These are phyloP conservation scores for Chloromyia formosa DNA, from an alignment of 2,888 invertebrate species.

Conservation along the genomic window DNA sequence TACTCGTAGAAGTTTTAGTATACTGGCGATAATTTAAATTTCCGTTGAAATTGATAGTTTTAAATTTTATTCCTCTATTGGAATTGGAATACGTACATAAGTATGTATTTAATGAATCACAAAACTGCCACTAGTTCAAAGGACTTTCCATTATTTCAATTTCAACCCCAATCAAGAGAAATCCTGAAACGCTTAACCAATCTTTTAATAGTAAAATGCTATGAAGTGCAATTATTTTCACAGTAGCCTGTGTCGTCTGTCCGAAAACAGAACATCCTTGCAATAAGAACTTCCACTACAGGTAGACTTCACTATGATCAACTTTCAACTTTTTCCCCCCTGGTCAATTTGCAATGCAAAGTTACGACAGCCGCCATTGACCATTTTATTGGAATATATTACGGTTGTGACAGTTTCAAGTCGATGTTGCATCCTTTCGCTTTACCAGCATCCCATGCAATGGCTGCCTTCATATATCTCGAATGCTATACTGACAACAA, in stretches of 20 bases:
- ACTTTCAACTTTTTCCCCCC: slow-evolving; percentile 35
- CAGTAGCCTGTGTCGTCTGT: neutral
- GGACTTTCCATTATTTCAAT: too few relatives aligned
- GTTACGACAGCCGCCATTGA: slow-evolving; percentile 15
- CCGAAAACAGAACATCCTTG: slow-evolving; percentile 5
- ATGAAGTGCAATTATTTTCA: slow-evolving; percentile 7
- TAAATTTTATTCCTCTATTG: too few relatives aligned
- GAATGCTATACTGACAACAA: neutral
- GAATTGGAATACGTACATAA: too few relatives aligned
- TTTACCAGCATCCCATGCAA: neutral
- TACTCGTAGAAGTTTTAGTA: too few relatives aligned
- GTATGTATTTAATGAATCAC: too few relatives aligned
- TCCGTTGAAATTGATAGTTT: too few relatives aligned
- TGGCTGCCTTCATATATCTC: neutral
- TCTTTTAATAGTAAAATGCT: neutral
- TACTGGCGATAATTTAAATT: too few relatives aligned
- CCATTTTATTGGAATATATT: slow-evolving; percentile 43
- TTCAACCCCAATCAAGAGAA: too few relatives aligned
- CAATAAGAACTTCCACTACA: neutral
- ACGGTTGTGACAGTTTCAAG: slow-evolving; percentile 35
- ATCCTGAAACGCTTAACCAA: too few relatives aligned
- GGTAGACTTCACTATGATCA: slow-evolving; percentile 18
- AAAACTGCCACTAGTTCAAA: too few relatives aligned
- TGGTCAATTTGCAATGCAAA: slow-evolving; percentile 38
- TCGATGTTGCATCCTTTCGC: slow-evolving; percentile 1